Evolutionary conservation across 2,113 vertebrate genomes (phyloP), one percentile per base, ranked within the genome.

Genomic region (Engraulis encrasicolus): DNA sequence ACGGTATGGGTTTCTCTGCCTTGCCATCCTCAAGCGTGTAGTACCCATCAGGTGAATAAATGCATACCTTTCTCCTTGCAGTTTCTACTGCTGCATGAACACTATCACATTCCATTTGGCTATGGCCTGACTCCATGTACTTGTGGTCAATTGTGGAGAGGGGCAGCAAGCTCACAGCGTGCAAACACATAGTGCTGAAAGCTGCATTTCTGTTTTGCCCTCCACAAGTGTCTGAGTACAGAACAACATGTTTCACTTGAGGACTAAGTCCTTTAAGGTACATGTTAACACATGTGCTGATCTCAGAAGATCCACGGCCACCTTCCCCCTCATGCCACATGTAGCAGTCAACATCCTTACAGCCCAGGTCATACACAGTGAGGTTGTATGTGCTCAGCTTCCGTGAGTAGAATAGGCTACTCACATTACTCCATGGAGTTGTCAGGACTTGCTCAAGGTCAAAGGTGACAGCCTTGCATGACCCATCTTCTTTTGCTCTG

Each of bases 31-130:
- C 82, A 78, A 78, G 82, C 19, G 66, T 83, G 48, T 78, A 83
- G 40, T 83, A 78, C 4, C 71, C 48, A 2, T 83, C 23, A 50
- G 82, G 66, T 20, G 4, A 20, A 48, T 58, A 58, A n/a, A 58
- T 20, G n/a, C 19, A 19, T 20, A 58, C 20, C 20, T 58, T 58
- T 58, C 19, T 83, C 37, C 49, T 37, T 0, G 48, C 82, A 37
- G 82, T 79, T 50, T 79, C 82, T 19, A 83, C n/a, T 23, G 82
- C 82, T 37, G 50, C 82, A 83, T 79, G 82, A 77, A 83, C 82
- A 78, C 82, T 83, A 37, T 83, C 82, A 40, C 77, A 83, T 50
- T 83, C 74, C 82, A 84, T 58, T 58, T 58, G 52, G 20, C 20
- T 58, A 20, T 58, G 52, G 20, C 52, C 52, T n/a, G 52, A 58